Evolutionary conservation across 2,888 invertebrate genomes (phyloP).

Genomic region (Pinctada fucata): DNA sequence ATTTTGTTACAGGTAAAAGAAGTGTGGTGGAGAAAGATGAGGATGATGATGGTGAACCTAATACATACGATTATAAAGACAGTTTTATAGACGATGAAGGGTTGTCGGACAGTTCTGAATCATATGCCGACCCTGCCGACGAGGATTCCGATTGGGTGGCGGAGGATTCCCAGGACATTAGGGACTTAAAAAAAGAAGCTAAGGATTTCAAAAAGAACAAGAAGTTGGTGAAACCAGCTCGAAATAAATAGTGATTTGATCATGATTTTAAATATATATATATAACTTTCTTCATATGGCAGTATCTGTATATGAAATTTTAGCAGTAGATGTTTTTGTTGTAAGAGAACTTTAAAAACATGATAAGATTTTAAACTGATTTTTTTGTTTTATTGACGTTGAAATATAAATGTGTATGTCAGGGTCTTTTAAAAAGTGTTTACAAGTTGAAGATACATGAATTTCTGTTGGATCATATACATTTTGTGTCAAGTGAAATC

Average conservation of each 20-base stretch:
- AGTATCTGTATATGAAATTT: no score
- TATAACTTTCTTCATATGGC: no score
- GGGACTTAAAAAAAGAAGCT: constrained; percentile 57
- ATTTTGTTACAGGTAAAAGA: neutral
- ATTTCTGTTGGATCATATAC: no score
- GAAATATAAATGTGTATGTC: no score
- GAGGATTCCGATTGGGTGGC: constrained; percentile 40
- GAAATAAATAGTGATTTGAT: neutral
- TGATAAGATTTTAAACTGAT: no score
- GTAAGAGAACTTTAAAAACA: no score
- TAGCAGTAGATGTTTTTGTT: no score
- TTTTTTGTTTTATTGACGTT: no score
- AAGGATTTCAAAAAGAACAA: constrained; percentile 64
- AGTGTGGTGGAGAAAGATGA: constrained; percentile 37
- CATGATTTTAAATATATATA: no score
- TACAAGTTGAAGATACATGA: no score
- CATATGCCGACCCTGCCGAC: constrained; percentile 42
- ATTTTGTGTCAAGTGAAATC: no score
- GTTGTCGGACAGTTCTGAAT: constrained; percentile 33
- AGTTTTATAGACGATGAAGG: constrained; percentile 63
- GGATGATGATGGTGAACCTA: constrained; percentile 61
- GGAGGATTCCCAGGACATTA: constrained; percentile 53
- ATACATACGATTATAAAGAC: constrained; percentile 66
- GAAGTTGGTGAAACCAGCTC: constrained; percentile 48
- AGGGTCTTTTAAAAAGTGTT: no score